A percentile compares a stretch with the other conserved stretches of the same genome.
phyloP scores from a whole-genome alignment of 2,888 invertebrate species.

The Dryobota labecula region DNA sequence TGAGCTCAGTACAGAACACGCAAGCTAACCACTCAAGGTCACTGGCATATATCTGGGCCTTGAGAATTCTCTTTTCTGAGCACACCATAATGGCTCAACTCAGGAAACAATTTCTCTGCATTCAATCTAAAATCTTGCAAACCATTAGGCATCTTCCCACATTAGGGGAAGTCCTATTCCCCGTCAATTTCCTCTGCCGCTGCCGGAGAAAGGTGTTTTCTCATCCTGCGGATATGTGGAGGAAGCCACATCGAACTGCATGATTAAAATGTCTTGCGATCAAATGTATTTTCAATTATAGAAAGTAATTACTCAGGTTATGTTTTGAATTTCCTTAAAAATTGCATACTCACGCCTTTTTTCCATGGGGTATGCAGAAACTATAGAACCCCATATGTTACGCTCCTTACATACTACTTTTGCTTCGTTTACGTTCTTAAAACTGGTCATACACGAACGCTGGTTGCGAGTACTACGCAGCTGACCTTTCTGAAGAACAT shows the following conservation, averaged over 20 bases:
- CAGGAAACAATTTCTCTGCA: conserved; percentile 37
- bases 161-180: conserved; percentile 28
- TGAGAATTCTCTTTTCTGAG: background rate
- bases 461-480: too few species aligned
- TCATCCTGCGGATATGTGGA: conserved; percentile 29
- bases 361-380: too few species aligned
- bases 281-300: conserved; percentile 19
- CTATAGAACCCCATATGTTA: too few species aligned
- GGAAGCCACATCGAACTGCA: conserved; percentile 8
- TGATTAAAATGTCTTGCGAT: conserved; percentile 17
- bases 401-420: too few species aligned
- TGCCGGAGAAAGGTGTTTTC: background rate
- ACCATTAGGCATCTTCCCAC: conserved; percentile 19
- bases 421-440: too few species aligned
- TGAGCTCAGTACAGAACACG: too few species aligned
- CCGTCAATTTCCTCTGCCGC: conserved; percentile 28
- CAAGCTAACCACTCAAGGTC: too few species aligned
- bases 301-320: background rate
- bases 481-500: too few species aligned
- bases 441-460: too few species aligned
- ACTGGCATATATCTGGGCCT: too few species aligned
- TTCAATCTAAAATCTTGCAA: conserved; percentile 41
- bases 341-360: too few species aligned
- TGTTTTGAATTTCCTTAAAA: background rate
- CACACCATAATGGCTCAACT: background rate